phyloP scores from a whole-genome alignment of 2,113 vertebrate species.

The Cinclus cinclus region DNA sequence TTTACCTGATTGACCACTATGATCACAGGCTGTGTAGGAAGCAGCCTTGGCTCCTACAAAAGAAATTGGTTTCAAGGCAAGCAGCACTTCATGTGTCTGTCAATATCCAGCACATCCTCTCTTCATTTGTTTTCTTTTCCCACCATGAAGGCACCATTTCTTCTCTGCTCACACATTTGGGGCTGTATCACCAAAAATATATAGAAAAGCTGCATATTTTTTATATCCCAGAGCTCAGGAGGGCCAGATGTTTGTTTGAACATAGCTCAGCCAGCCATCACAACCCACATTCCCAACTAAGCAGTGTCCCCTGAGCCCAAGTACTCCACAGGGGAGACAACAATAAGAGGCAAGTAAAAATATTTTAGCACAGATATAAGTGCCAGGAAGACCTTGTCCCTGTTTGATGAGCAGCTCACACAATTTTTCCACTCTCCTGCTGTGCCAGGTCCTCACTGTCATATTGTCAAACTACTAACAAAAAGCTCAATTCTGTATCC shows the following conservation, averaged over 20 bases:
- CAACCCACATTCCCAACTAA: neutral
- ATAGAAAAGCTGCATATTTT: neutral
- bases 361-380: neutral
- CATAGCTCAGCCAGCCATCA: neutral
- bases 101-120: neutral
- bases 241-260: neutral
- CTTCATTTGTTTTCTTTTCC: neutral
- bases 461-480: neutral
- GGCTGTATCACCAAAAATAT: neutral
- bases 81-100: fast-evolving
- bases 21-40: neutral
- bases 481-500: neutral
- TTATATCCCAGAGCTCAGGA: neutral
- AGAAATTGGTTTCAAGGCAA: neutral
- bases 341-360: neutral
- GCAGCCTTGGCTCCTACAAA: neutral
- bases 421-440: neutral
- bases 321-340: neutral
- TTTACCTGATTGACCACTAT: neutral
- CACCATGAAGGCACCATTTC: neutral
- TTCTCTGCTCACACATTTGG: neutral
- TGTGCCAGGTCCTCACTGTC: neutral
- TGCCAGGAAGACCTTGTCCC: neutral
- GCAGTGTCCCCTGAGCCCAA: neutral
- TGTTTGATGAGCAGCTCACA: neutral